Evolutionary conservation across 2,888 invertebrate genomes (phyloP).

Genomic region (Tanypteryx hageni): DNA sequence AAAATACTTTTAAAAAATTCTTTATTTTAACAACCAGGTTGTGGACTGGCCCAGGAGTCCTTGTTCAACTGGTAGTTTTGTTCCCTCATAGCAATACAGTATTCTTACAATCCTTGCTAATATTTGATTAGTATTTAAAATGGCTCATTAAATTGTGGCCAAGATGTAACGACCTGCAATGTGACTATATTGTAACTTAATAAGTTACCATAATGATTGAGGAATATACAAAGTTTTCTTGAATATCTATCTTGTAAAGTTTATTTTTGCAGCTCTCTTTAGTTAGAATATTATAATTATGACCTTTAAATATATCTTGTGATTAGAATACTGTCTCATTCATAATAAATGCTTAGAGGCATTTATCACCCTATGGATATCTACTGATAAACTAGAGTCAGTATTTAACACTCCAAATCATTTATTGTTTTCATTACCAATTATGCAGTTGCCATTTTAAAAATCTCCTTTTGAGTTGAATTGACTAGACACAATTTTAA

Average conservation of each 20-base stretch:
- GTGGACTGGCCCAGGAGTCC: background rate
- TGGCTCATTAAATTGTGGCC: constrained; percentile 30
- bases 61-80: constrained; percentile 21
- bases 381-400: background rate
- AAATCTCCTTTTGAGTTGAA: too few species aligned
- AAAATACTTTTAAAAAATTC: background rate
- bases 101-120: constrained; percentile 33
- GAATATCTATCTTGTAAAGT: constrained; percentile 28
- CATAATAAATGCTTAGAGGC: background rate
- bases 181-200: constrained; percentile 44
- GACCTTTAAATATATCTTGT: background rate
- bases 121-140: constrained; percentile 38
- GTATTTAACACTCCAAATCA: background rate
- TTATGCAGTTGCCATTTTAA: too few species aligned
- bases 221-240: constrained; percentile 42
- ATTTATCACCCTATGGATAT: background rate
- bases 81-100: constrained; percentile 17
- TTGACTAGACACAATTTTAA: too few species aligned
- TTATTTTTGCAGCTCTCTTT: constrained; percentile 43
- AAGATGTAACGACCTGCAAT: constrained; percentile 47
- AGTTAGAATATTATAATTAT: background rate
- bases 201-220: constrained; percentile 51
- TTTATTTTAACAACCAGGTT: background rate
- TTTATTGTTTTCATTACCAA: too few species aligned
- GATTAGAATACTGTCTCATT: background rate